Conservation (phyloP, 2,888 invertebrate genomes). For the Drosophila anomalipes region DNA sequence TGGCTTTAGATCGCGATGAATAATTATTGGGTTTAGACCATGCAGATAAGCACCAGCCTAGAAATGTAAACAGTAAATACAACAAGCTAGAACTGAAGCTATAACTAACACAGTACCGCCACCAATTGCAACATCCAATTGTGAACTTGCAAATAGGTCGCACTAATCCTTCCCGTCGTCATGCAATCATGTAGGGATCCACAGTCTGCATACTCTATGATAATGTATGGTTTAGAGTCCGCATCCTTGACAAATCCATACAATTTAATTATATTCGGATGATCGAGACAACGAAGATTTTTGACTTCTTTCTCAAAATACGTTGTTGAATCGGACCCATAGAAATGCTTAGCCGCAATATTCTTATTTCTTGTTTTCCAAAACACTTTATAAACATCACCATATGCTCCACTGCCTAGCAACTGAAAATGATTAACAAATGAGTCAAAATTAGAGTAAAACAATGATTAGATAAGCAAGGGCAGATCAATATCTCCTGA, state of each 20-base stretch:
- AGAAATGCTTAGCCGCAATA: background rate
- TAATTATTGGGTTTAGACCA: constrained; percentile 1
- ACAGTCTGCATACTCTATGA: background rate
- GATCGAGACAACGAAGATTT: background rate
- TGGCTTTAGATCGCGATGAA: constrained; percentile 58
- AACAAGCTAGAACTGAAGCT: background rate
- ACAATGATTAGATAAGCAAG: too few species aligned
- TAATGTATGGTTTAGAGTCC: background rate
- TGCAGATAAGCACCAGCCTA: constrained; percentile 47
- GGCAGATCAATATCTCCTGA: too few species aligned
- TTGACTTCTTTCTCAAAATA: background rate
- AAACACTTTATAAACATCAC: background rate
- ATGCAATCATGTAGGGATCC: background rate
- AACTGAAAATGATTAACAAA: too few species aligned
- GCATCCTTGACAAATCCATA: background rate
- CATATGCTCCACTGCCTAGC: rapidly evolving
- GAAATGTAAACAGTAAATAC: background rate
- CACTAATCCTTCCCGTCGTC: rapidly evolving
- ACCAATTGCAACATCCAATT: constrained; percentile 2
- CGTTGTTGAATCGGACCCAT: rapidly evolving
- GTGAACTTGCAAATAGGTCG: background rate
- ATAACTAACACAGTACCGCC: background rate
- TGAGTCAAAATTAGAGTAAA: too few species aligned
- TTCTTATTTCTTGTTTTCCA: rapidly evolving
- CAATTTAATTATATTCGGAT: constrained; percentile 4